Conservation (phyloP, 1,140 invertebrate species). For the Rhizoglyphus robini region DNA sequence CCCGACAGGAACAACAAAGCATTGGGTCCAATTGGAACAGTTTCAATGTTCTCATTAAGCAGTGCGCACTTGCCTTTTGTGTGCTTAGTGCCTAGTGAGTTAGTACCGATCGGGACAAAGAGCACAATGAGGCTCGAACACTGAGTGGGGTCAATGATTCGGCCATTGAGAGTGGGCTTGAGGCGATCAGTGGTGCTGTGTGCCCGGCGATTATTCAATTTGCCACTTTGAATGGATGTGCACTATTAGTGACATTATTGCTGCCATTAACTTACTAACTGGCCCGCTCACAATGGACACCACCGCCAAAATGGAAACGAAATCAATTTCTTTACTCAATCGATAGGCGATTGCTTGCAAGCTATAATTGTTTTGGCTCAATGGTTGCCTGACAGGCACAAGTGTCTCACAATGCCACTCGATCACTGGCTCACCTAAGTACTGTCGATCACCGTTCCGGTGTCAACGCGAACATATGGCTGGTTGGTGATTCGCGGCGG, state of each 20-base stretch:
- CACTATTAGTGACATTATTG: background rate
- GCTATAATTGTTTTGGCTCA: background rate
- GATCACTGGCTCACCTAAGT: background rate
- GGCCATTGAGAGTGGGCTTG: too few species aligned
- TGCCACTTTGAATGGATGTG: too few species aligned
- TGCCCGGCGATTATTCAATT: slow-evolving; percentile 10
- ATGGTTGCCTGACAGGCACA: background rate
- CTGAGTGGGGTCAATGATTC: too few species aligned
- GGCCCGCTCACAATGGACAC: too few species aligned
- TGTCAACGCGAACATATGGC: slow-evolving; percentile 10
- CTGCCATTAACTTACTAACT: background rate
- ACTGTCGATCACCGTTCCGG: background rate
- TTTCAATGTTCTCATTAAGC: too few species aligned
- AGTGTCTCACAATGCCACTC: background rate
- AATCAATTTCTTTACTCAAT: slow-evolving; percentile 8
- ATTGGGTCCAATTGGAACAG: too few species aligned
- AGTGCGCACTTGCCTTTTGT: too few species aligned
- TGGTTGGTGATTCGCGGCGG: background rate
- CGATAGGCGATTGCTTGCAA: background rate
- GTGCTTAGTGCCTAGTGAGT: too few species aligned
- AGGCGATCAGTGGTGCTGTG: too few species aligned
- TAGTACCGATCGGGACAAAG: too few species aligned
- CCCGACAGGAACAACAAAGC: too few species aligned
- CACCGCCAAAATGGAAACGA: background rate
- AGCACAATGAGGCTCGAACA: too few species aligned